Conservation (phyloP, 2,113 vertebrate species). For the Salvator merianae region DNA sequence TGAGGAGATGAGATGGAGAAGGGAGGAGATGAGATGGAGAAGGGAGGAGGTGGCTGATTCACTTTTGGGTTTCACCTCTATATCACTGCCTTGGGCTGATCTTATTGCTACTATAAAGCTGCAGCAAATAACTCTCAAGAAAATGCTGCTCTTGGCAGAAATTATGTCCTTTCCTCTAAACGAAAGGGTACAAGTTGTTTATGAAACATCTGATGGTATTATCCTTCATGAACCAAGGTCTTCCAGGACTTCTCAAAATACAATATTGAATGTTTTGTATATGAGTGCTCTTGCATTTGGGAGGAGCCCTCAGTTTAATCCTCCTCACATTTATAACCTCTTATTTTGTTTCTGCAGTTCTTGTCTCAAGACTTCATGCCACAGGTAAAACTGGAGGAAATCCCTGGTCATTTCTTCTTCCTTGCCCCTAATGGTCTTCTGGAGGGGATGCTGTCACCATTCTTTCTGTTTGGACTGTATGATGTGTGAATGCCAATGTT, state of each 20-base stretch:
- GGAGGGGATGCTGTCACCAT: not conserved
- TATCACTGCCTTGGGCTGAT: not conserved
- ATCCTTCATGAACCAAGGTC: not conserved
- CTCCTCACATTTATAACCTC: not conserved
- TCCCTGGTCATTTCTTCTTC: not conserved
- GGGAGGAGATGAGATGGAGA: not conserved
- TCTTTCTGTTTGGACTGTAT: not conserved
- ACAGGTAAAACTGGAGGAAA: slow-evolving; percentile 17
- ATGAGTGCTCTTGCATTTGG: not conserved
- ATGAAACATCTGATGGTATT: too few relatives aligned
- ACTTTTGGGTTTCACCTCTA: not conserved
- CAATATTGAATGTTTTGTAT: not conserved
- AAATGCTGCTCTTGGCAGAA: too few relatives aligned
- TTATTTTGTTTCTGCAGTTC: slow-evolving; percentile 21
- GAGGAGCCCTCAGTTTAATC: not conserved
- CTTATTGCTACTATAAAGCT: too few relatives aligned
- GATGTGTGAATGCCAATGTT: not conserved
- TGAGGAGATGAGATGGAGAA: not conserved
- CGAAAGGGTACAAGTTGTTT: too few relatives aligned
- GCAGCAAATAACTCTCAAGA: too few relatives aligned
- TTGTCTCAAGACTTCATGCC: not conserved
- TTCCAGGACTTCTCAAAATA: not conserved
- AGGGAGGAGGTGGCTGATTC: not conserved
- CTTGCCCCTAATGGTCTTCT: not conserved
- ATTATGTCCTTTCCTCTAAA: too few relatives aligned